These are phyloP conservation scores for Ibycter americanus DNA, from an alignment of 2,797 vertebrate genomes.

Conservation along the genomic window DNA sequence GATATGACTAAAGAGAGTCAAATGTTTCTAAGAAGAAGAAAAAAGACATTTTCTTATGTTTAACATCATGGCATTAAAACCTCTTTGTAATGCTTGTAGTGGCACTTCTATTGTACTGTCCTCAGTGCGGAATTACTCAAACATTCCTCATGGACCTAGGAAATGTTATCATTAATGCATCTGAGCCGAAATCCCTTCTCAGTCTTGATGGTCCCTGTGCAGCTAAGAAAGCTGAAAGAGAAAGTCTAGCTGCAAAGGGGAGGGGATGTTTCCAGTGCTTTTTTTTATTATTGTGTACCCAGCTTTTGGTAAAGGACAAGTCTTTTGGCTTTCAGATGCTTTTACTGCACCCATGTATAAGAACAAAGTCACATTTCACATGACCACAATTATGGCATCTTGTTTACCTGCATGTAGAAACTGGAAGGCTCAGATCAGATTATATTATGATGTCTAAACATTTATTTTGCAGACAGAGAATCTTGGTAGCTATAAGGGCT, in stretches of 20 bases:
- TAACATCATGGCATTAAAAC: not conserved
- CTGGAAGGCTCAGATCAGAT: not conserved
- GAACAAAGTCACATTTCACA: not conserved
- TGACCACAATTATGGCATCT: not conserved
- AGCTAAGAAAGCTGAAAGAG: not conserved
- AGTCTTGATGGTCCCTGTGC: not conserved
- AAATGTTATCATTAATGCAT: not conserved
- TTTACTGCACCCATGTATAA: not conserved
- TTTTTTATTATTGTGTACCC: not conserved
- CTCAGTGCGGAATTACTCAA: not conserved
- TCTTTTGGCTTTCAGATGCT: not conserved
- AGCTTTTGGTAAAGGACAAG: not conserved
- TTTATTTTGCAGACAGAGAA: not conserved
- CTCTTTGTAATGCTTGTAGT: not conserved
- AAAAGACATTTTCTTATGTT: not conserved
- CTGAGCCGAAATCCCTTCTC: not conserved
- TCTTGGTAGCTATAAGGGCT: not conserved
- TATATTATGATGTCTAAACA: not conserved
- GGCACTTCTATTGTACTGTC: not conserved
- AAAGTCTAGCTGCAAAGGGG: not conserved
- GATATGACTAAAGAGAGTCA: not conserved
- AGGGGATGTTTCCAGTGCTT: not conserved
- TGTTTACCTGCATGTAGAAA: not conserved
- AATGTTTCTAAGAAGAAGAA: not conserved
- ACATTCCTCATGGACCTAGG: not conserved